Conservation (phyloP, 35 echinoderm and acorn worm species). For the Stichopus chloronotus region DNA sequence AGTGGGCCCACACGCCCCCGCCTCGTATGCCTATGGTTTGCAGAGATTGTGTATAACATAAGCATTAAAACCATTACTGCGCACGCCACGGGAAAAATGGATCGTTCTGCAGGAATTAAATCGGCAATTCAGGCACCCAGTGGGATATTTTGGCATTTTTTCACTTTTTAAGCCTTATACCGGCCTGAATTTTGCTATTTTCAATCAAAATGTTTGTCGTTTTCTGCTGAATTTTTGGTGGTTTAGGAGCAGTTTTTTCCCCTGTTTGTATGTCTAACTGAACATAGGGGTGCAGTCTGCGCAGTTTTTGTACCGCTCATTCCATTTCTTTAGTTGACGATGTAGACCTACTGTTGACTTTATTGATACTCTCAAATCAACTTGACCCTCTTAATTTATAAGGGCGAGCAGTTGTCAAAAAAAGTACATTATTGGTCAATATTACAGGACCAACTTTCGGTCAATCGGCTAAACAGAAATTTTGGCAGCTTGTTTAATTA, state of each 20-base stretch:
- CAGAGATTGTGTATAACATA: slow-evolving; percentile 9
- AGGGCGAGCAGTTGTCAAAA: neutral
- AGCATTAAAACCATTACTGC: slow-evolving; percentile 16
- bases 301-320: neutral
- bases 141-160: neutral
- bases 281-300: neutral
- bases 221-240: slow-evolving; percentile 7
- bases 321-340: neutral
- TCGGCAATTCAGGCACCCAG: slow-evolving; percentile 7
- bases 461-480: neutral
- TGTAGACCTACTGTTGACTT: neutral
- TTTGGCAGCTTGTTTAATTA: slow-evolving; percentile 13
- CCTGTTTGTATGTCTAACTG: neutral
- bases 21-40: neutral
- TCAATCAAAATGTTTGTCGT: neutral
- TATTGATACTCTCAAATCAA: neutral
- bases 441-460: slow-evolving; percentile 1
- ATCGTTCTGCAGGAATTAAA: neutral
- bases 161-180: neutral
- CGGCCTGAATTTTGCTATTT: neutral
- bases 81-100: neutral
- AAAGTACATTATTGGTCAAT: neutral
- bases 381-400: slow-evolving; percentile 13
- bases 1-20: neutral
- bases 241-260: neutral